Conservation (phyloP, 2,113 vertebrate genomes). For the Chrysemys picta region DNA sequence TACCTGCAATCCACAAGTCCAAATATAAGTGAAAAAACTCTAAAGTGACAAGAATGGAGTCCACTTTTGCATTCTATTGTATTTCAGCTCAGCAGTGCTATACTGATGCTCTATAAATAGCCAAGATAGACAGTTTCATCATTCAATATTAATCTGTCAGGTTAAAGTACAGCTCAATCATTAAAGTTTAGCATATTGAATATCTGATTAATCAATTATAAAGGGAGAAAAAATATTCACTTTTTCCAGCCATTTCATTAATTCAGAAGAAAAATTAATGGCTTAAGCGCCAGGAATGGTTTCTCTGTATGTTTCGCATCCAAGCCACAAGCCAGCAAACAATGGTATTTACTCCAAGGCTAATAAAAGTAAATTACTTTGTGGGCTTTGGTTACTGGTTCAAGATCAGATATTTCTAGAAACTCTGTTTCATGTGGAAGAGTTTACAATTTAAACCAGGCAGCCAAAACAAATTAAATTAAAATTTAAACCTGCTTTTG, state of each 20-base stretch:
- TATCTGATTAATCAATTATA: conserved; percentile 37
- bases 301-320: conserved; percentile 58
- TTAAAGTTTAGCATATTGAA: background rate
- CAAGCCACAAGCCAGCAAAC: conserved; percentile 75
- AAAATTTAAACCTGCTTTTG: conserved; percentile 39
- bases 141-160: background rate
- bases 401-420: conserved; percentile 73
- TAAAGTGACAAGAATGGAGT: background rate
- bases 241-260: conserved; percentile 43
- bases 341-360: conserved; percentile 75
- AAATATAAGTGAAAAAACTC: background rate
- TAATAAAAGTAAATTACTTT: conserved; percentile 79
- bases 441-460: conserved; percentile 69
- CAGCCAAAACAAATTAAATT: conserved; percentile 54
- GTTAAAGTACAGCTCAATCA: conserved; percentile 23
- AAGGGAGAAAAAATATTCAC: conserved; percentile 53
- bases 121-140: background rate
- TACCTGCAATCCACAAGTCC: background rate
- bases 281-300: conserved; percentile 56
- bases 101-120: background rate
- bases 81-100: background rate
- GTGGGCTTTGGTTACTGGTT: conserved; percentile 72
- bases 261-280: background rate
- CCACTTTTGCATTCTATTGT: background rate
- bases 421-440: conserved; percentile 57